These are phyloP conservation scores for Athripsodes cinereus DNA, from an alignment of 2,888 invertebrate genomes.

Conservation along the genomic window DNA sequence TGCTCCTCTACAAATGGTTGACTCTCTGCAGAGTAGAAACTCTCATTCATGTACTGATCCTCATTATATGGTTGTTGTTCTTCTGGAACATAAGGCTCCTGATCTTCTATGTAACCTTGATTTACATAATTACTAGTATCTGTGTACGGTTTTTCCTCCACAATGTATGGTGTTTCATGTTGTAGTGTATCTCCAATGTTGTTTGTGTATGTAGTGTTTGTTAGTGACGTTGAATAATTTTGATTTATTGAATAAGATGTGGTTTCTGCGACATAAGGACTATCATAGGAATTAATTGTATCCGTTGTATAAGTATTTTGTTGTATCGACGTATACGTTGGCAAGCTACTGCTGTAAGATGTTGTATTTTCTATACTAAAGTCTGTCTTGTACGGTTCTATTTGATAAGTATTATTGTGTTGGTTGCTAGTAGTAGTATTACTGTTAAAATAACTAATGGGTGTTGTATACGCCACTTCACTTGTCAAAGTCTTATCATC, in stretches of 20 bases:
- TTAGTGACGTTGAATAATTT: not conserved
- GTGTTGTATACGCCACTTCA: not conserved
- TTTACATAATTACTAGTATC: conserved; percentile 29
- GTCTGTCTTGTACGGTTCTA: not conserved
- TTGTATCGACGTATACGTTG: not conserved
- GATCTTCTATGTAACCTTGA: conserved; percentile 31
- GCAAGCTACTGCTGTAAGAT: not conserved
- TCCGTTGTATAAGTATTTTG: not conserved
- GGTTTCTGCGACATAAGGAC: not conserved
- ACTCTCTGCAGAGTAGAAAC: conserved; percentile 30
- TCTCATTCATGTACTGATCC: conserved; percentile 25
- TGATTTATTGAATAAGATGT: not conserved
- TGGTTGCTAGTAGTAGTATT: not conserved
- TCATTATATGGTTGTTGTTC: conserved; percentile 32
- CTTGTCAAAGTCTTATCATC: conserved; percentile 13
- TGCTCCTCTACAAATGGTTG: conserved; percentile 39
- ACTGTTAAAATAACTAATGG: not conserved
- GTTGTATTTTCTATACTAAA: not conserved
- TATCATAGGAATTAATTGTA: not conserved
- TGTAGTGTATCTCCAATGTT: not conserved
- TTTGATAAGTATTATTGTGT: no score
- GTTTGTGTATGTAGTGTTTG: not conserved
- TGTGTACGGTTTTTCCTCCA: conserved; percentile 33
- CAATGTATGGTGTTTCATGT: conserved; percentile 21
- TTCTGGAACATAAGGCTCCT: conserved; percentile 29